phyloP scores from a whole-genome alignment of 1,140 invertebrate species.

The Fopius arisanus region DNA sequence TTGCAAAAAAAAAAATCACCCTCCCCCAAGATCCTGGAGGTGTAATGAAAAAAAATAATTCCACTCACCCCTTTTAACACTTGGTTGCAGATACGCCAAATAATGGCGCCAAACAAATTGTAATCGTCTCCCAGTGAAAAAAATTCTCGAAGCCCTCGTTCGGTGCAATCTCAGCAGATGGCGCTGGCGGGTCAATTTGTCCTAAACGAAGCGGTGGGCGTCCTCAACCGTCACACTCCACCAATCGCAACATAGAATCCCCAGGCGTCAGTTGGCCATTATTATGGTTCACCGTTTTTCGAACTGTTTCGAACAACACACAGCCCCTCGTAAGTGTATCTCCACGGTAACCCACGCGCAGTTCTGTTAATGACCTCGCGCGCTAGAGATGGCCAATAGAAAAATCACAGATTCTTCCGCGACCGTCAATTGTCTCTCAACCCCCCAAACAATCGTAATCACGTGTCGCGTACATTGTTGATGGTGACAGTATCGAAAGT shows the following conservation, averaged over 20 bases:
- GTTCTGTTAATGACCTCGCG: constrained; percentile 30
- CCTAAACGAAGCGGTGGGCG: not conserved
- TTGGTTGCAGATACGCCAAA: too few relatives aligned
- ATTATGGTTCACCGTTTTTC: constrained; percentile 22
- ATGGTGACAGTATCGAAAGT: constrained; percentile 23
- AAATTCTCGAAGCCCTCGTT: too few relatives aligned
- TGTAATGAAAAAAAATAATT: too few relatives aligned
- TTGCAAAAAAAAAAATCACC: too few relatives aligned
- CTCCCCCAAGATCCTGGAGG: too few relatives aligned
- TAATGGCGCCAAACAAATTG: too few relatives aligned
- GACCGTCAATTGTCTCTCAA: not conserved
- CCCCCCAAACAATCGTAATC: not conserved
- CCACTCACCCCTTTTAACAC: too few relatives aligned
- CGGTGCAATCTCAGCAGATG: too few relatives aligned
- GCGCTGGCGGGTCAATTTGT: not conserved
- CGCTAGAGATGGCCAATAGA: constrained; percentile 26
- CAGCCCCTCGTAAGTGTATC: not conserved
- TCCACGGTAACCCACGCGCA: constrained; percentile 29
- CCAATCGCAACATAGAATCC: not conserved
- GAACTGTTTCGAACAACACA: constrained; percentile 10
- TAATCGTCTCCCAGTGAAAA: too few relatives aligned
- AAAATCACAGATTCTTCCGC: not conserved
- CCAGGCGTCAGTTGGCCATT: constrained; percentile 16
- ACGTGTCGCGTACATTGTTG: not conserved
- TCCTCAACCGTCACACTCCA: not conserved